Base-by-base conservation (phyloP, 2,888 invertebrate genomes). In the Tetanocera ferruginea region DNA sequence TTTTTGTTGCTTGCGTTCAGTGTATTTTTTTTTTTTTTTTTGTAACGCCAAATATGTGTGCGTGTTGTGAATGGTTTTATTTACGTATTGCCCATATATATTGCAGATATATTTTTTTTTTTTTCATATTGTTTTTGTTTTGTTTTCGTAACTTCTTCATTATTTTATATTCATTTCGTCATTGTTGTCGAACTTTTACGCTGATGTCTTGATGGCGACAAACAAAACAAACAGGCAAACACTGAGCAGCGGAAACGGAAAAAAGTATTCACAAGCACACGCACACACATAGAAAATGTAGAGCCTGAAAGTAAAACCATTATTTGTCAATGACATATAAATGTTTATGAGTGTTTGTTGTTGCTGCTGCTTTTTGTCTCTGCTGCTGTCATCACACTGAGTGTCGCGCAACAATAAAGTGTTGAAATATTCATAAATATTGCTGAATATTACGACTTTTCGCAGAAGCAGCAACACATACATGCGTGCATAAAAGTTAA, bases 391-490 rank as follows among this genome's bases (percentile, higher is more conserved):
- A 23, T 28, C 23, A 23, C 28, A 17, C 14, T 60, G 25, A 60
- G 14, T 60, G 60, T 60, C 43, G 43, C 60, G 28, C 17, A 11
- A 60, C 60, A 60, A 60, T 60, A 60, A 60, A 60, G 60, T 28
- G 60, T 60, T 60, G 60, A 60, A 60, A 60, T 28, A 60, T 60
- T 60, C 60, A 60, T 60, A 60, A 60, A 60, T 60, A 60, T 60
- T 60, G 23, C 25, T 28, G 28, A 28, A 60, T 23, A 60, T 5
- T 28, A 60, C 25, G 28, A 28, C 17, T 28, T 14, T 23, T 14
- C 28, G 19, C 25, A 60, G 25, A 9, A 28, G 60, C 55, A 19
- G 23, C 23, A 60, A 28, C 28, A 28, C 28, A n/a, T n/a, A 60
- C 23, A 55, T 19, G 23, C 19, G 23, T 55, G 11, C 55, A 55